Evolutionary conservation across 2,797 vertebrate species (phyloP), one percentile per base, ranked within the genome.

Genomic region (Rachycentron canadum): DNA sequence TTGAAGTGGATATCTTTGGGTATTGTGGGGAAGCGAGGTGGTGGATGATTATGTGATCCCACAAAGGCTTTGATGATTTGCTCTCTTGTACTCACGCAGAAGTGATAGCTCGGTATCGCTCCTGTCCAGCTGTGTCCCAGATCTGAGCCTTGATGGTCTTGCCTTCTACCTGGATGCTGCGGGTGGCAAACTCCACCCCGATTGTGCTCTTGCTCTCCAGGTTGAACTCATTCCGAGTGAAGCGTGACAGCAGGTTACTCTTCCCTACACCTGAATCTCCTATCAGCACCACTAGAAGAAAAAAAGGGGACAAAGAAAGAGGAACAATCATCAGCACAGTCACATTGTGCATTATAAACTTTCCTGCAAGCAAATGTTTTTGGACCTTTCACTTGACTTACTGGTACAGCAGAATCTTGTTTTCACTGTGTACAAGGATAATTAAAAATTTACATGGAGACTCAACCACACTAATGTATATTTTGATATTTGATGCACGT

Each of bases 121-220:
- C 96, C 89, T 96, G 96, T 32, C 96, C 96, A 0, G 96, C 96
- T 0, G 96, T 96, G 86, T 96, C 96, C 96, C 96, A 96, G 86
- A 96, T 96, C 92, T 96, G 96, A 43, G 96, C 97, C 93, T 97
- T 97, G 87, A 97, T 89, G 0, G 95, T 97, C 91, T 97, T 97
- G 76, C 94, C 93, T 73, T 96, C 96, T 79, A 97, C 97, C 76
- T 96, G 95, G 93, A 97, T 96, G 94, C 96, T 97, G 65, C 96
- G 94, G 0, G 97, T 97, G 73, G 96, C 96, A 0, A 97, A 97
- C 92, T 97, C 96, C 91, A 97, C 97, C 0, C 96, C 97, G 1
- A 97, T 97, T 86, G 97, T 97, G 89, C 96, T 97, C 88, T 97
- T 97, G 92, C 96, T 97, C 92, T 97, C 97, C 93, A 96, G 90